Base-by-base conservation (phyloP, 2,797 vertebrate species). In the Monodelphis domestica region DNA sequence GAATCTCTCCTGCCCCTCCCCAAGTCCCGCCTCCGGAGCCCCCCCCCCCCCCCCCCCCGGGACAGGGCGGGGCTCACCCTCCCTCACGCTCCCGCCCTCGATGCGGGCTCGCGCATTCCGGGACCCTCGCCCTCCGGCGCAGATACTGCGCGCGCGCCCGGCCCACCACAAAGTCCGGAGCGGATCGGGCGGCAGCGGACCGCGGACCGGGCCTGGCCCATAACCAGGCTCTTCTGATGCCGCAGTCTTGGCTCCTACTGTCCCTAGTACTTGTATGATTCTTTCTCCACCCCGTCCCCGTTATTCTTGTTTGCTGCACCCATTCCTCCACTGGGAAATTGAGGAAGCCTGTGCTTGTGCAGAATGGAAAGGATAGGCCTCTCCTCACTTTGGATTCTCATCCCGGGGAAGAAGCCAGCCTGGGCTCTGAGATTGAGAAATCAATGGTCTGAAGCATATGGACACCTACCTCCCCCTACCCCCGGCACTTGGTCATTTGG, bases 41-140 rank as follows among this genome's bases (percentile, higher is more conserved):
- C 70, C 30, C n/a, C n/a, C n/a, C n/a, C n/a, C n/a, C n/a, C n/a
- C n/a, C n/a, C n/a, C n/a, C 30, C 3, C 53, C 90, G 90, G 51
- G 94, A 56, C 4, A 54, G 52, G 89, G 51, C 53, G 53, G 89
- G 89, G 89, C 6, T 15, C 21, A 53, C 89, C 70, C 38, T 26
- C 0, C 21, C 24, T 38, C 70, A 9, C 88, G 98, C 97, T 92
- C 98, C 99, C 4, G 98, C 98, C 96, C 55, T 97, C 98, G 87
- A 98, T n/a, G 98, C 30, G 98, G 98, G 93, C 15, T 98, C 95
- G 98, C 98, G 0, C 99, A 98, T 89, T 99, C 98, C 0, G 98
- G 98, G n/a, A 98, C 99, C 97, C 96, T 98, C 91, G 92, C 91
- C 2, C 2, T 51, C 53, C 30, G 0, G 53, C 53, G 51, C n/a